Percentiles rank a stretch among this genome's conserved stretches.
Evolutionary conservation across 2,113 vertebrate species (phyloP).

Genomic region (Triplophysa rosa): DNA sequence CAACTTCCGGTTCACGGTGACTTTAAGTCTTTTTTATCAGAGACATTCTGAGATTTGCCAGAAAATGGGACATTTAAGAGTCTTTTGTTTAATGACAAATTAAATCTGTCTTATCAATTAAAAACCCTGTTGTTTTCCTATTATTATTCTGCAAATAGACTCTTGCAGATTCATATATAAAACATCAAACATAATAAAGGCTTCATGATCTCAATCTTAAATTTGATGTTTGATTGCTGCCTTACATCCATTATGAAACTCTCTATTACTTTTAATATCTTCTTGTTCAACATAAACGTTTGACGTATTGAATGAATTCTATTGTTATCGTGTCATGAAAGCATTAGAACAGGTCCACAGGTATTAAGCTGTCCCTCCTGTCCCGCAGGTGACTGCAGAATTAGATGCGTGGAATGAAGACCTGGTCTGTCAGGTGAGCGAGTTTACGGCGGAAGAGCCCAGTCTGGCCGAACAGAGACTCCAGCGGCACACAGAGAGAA

Average conservation of each 20-base stretch:
- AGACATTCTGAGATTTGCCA: neutral
- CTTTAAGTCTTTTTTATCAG: too few relatives aligned
- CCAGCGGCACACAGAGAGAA: constrained; percentile 90
- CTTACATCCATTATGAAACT: neutral
- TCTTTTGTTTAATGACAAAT: too few relatives aligned
- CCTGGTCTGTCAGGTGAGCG: constrained; percentile 87
- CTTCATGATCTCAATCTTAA: too few relatives aligned
- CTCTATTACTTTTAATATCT: neutral
- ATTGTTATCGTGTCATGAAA: too few relatives aligned
- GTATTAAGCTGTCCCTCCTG: neutral
- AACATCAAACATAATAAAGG: too few relatives aligned
- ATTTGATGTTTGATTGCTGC: neutral
- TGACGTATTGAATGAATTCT: neutral
- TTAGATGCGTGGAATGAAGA: constrained; percentile 97
- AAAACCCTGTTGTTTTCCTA: neutral
- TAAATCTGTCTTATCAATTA: too few relatives aligned
- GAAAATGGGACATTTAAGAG: too few relatives aligned
- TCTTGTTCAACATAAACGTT: neutral
- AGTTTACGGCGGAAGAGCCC: constrained; percentile 87
- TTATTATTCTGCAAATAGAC: neutral
- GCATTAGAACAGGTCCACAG: neutral
- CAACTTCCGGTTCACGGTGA: too few relatives aligned
- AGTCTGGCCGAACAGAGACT: constrained; percentile 90
- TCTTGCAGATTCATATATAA: too few relatives aligned
- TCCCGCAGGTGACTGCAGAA: constrained; percentile 88